Conservation (phyloP, 2,888 invertebrate genomes). For the Rosalia funebris region DNA sequence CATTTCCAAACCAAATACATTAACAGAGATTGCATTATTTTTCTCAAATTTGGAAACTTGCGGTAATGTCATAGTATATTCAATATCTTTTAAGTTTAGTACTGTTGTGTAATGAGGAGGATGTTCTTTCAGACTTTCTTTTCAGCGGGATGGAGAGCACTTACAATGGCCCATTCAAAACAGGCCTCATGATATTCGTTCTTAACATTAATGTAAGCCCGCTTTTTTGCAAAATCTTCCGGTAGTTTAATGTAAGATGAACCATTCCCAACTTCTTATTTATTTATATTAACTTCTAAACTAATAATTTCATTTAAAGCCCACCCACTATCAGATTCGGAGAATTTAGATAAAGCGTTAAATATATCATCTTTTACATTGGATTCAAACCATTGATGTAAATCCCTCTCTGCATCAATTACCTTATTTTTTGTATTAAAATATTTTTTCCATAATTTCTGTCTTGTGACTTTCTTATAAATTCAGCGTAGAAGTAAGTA, state of each 20-base stretch:
- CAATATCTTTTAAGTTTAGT: not conserved
- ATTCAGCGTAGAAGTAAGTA: constrained; percentile 8
- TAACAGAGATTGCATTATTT: constrained; percentile 10
- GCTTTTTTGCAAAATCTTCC: not conserved
- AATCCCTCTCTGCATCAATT: constrained; percentile 20
- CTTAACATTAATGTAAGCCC: constrained; percentile 10
- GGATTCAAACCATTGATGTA: constrained; percentile 13
- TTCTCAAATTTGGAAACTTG: not conserved
- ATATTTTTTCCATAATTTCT: constrained; percentile 19
- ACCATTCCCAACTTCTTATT: constrained; percentile 25
- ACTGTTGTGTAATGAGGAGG: constrained; percentile 9
- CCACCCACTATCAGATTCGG: constrained; percentile 15
- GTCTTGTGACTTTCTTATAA: constrained; percentile 17
- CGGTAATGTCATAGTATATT: not conserved
- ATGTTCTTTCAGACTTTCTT: not conserved
- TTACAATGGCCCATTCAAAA: constrained; percentile 19
- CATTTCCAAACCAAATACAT: constrained; percentile 13
- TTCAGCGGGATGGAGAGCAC: constrained; percentile 9
- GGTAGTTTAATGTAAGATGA: constrained; percentile 27
- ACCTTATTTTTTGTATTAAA: constrained; percentile 15
- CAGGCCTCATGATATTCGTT: constrained; percentile 7
- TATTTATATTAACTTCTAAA: constrained; percentile 21
- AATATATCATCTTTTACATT: constrained; percentile 16
- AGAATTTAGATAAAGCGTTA: constrained; percentile 4
- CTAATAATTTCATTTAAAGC: constrained; percentile 22